Evolutionary conservation across 2,888 invertebrate genomes (phyloP).

Genomic region (Amphipoea oculea): DNA sequence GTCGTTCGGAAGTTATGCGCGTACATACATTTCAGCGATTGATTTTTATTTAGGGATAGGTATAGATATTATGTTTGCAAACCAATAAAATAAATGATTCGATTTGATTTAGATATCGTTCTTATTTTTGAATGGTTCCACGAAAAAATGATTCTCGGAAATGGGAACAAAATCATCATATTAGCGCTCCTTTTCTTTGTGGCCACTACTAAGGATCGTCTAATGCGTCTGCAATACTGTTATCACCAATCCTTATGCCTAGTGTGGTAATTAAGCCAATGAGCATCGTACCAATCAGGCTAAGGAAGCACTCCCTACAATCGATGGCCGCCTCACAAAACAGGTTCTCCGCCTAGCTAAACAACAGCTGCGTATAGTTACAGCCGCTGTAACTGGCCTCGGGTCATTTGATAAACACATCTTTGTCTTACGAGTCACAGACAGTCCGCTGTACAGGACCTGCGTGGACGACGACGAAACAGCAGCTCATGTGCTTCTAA

Average conservation of each 20-base stretch:
- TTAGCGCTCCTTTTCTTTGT: too few species aligned
- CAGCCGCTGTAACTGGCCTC: background rate
- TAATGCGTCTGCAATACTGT: background rate
- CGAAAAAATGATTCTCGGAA: background rate
- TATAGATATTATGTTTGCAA: too few species aligned
- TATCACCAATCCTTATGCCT: background rate
- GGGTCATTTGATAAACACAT: background rate
- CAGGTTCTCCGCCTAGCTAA: background rate
- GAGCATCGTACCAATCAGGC: background rate
- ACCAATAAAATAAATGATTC: too few species aligned
- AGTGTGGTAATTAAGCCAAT: slow-evolving; percentile 4
- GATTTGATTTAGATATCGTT: background rate
- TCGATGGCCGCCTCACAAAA: background rate
- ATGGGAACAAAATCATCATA: background rate
- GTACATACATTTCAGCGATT: too few species aligned
- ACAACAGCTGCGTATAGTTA: background rate
- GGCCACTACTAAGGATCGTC: background rate
- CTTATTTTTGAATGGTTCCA: background rate
- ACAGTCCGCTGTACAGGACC: background rate
- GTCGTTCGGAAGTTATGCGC: too few species aligned
- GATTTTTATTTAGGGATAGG: background rate
- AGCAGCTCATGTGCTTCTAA: background rate
- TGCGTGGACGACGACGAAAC: background rate
- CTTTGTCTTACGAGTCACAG: background rate
- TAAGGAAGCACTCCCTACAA: background rate